A percentile compares a stretch with the other conserved stretches of the same genome.
Conservation (phyloP, 2,797 vertebrate genomes). For the Protonibea diacanthus region DNA sequence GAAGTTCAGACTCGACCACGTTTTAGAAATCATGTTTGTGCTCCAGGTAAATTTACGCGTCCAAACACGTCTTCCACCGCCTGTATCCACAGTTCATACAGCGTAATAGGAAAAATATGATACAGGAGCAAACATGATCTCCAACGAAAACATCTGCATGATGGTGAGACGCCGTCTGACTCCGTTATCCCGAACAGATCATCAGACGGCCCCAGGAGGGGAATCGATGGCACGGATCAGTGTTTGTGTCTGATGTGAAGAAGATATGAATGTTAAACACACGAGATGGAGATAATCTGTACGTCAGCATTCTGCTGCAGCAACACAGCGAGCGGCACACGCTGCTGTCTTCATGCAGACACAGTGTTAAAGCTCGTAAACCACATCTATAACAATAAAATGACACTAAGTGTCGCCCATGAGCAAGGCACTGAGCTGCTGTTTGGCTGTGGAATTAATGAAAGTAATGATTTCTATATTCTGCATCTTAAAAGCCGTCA, state of each 20-base stretch:
- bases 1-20: too few species aligned
- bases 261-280: conserved; percentile 41
- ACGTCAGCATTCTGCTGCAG: background rate
- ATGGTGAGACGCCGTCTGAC: conserved; percentile 11
- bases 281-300: conserved; percentile 15
- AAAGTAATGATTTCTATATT: background rate
- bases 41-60: too few species aligned
- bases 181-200: conserved; percentile 15
- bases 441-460: background rate
- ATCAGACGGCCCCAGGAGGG: conserved; percentile 7
- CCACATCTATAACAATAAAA: too few species aligned
- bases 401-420: background rate
- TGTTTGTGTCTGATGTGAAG: background rate
- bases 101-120: too few species aligned
- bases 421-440: background rate
- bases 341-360: background rate
- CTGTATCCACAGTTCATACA: background rate
- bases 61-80: background rate
- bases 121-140: background rate
- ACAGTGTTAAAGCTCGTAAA: background rate
- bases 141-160: background rate
- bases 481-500: background rate
- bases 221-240: background rate
- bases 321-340: too few species aligned
- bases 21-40: too few species aligned